phyloP scores from a whole-genome alignment of 2,888 invertebrate species.

The Horisme vitalbata region DNA sequence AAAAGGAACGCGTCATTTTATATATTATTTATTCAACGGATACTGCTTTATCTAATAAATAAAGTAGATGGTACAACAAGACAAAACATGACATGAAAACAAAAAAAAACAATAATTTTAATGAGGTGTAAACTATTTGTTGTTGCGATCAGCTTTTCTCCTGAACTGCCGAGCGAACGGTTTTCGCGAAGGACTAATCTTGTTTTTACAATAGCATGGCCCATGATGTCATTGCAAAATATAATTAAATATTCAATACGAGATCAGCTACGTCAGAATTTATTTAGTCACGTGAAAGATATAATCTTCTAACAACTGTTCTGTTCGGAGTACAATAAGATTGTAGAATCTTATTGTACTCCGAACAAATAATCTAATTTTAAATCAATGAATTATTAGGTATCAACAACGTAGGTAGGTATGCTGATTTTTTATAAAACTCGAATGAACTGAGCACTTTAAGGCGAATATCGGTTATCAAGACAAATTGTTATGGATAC shows the following conservation, averaged over 20 bases:
- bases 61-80: too few species aligned
- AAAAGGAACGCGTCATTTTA: too few species aligned
- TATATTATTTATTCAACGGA: too few species aligned
- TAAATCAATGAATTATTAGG: background rate
- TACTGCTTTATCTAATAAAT: too few species aligned
- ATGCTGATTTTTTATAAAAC: background rate
- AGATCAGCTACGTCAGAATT: constrained; percentile 20
- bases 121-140: constrained; percentile 3
- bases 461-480: constrained; percentile 17
- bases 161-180: constrained; percentile 8
- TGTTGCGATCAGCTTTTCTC: constrained; percentile 12
- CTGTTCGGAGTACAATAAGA: too few species aligned
- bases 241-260: constrained; percentile 24
- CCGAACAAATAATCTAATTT: background rate
- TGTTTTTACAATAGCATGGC: constrained; percentile 17
- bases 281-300: constrained; percentile 21
- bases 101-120: too few species aligned
- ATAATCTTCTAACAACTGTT: too few species aligned
- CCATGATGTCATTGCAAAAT: constrained; percentile 29
- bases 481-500: constrained; percentile 43
- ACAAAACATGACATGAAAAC: too few species aligned
- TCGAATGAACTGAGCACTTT: constrained; percentile 10
- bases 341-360: too few species aligned
- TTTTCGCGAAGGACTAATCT: constrained; percentile 21
- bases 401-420: background rate